These are phyloP conservation scores for Lordiphosa clarofinis DNA, from an alignment of 1,140 invertebrate species.

Conservation along the genomic window DNA sequence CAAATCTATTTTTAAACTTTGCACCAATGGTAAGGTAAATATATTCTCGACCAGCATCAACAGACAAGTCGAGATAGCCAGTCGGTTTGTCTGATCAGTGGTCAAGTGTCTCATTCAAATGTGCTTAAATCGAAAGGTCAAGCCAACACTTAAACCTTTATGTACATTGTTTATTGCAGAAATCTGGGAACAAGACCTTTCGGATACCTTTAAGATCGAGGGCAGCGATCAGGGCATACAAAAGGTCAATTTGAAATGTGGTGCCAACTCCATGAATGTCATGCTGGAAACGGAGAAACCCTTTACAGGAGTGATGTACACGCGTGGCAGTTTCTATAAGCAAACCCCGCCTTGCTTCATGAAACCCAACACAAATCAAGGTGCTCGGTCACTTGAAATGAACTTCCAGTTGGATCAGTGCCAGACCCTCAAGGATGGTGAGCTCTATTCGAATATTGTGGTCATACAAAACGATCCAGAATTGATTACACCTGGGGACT, in stretches of 20 bases:
- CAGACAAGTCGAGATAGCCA: no score
- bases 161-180: slow-evolving; percentile 57
- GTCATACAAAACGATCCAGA: slow-evolving; percentile 84
- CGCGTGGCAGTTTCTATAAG: slow-evolving; percentile 83
- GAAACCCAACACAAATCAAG: slow-evolving; percentile 74
- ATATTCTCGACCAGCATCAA: no score
- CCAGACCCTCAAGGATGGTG: slow-evolving; percentile 81
- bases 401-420: slow-evolving; percentile 82
- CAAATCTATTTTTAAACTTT: no score
- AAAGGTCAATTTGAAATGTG: slow-evolving; percentile 81
- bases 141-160: no score
- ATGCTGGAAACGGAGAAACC: slow-evolving; percentile 81
- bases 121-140: no score
- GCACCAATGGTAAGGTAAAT: no score
- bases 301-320: slow-evolving; percentile 84
- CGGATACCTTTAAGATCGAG: slow-evolving; percentile 82
- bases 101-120: no score
- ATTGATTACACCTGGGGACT: slow-evolving; percentile 83
- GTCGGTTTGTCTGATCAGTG: no score
- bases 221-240: slow-evolving; percentile 82
- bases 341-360: slow-evolving; percentile 82
- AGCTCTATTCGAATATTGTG: slow-evolving; percentile 82
- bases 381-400: slow-evolving; percentile 80
- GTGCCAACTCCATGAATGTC: slow-evolving; percentile 81
- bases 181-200: slow-evolving; percentile 81